Evolutionary conservation across 2,797 vertebrate genomes (phyloP).

Genomic region (Sebastes hopkinsi): DNA sequence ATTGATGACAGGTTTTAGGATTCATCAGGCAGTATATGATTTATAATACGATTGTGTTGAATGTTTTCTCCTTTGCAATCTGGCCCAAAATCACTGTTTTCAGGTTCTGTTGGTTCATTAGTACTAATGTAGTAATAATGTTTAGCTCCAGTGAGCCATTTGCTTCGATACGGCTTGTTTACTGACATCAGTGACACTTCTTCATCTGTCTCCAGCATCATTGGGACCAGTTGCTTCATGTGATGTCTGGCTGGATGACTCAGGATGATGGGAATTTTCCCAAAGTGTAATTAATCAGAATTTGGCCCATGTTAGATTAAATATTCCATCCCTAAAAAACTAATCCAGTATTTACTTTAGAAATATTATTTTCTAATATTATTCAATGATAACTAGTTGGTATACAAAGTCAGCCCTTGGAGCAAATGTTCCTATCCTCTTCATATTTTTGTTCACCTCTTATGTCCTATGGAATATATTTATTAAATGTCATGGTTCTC

Average conservation of each 20-base stretch:
- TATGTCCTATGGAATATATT: constrained; percentile 3
- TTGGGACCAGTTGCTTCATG: constrained; percentile 30
- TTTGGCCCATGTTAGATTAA: neutral
- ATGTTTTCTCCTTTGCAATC: neutral
- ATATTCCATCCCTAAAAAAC: neutral
- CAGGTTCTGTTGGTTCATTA: neutral
- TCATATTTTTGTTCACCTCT: neutral
- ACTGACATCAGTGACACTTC: neutral
- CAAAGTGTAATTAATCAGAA: neutral
- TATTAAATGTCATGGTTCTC: constrained; percentile 3
- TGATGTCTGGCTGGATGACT: constrained; percentile 8
- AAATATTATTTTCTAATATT: neutral
- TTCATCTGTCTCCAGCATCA: neutral
- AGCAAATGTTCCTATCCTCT: neutral
- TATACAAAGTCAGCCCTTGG: neutral
- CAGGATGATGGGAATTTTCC: neutral
- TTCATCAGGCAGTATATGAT: neutral
- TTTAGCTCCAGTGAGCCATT: neutral
- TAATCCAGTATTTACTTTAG: neutral
- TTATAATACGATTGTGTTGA: neutral
- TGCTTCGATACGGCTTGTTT: neutral
- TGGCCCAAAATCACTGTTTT: neutral
- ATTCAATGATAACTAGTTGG: neutral
- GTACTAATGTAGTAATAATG: neutral
- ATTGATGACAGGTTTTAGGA: neutral